Conservation (phyloP, 2,113 vertebrate genomes). For the Xenopus borealis region DNA sequence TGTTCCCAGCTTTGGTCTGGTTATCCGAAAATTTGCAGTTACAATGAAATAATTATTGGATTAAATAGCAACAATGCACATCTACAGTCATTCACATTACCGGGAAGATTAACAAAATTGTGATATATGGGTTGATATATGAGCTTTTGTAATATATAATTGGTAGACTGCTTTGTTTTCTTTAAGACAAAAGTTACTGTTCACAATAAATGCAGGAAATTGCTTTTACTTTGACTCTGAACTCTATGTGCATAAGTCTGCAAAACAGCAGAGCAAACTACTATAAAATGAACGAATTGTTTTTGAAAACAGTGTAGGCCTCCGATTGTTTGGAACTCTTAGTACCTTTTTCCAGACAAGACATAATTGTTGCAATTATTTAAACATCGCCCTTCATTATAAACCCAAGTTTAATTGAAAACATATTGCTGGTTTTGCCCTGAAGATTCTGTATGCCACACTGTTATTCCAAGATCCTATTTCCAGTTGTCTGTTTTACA, state of each 20-base stretch:
- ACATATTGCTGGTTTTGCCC: neutral
- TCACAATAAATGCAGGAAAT: neutral
- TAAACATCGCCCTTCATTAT: neutral
- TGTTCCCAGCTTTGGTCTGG: too few relatives aligned
- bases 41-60: too few relatives aligned
- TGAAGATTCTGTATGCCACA: neutral
- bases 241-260: neutral
- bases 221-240: neutral
- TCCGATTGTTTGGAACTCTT: too few relatives aligned
- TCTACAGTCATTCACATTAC: too few relatives aligned
- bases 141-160: too few relatives aligned
- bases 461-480: neutral
- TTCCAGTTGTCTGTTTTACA: neutral
- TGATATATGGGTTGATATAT: too few relatives aligned
- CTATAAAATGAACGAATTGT: neutral
- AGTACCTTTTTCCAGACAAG: conserved; percentile 14
- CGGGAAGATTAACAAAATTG: too few relatives aligned
- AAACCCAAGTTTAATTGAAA: neutral
- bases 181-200: neutral
- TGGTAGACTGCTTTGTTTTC: too few relatives aligned
- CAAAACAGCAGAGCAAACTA: neutral
- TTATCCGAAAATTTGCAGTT: too few relatives aligned
- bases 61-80: too few relatives aligned
- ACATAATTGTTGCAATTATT: conserved; percentile 10
- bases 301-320: neutral